A percentile compares a stretch with the other conserved stretches of the same genome.
Conservation (phyloP, 2,888 invertebrate genomes). For the Glyphotaelius pellucidus region DNA sequence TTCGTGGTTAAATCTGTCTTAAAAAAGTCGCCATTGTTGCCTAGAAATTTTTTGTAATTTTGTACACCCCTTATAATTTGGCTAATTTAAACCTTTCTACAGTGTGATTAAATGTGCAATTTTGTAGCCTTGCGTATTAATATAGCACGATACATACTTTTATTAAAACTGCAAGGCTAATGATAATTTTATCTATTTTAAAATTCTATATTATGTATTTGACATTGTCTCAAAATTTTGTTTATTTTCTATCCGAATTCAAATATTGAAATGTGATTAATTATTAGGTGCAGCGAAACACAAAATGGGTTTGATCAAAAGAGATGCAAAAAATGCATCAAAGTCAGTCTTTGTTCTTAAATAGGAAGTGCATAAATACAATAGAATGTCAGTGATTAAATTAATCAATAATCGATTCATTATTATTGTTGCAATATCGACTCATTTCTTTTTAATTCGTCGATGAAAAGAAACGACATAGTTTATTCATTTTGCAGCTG, state of each 20-base stretch:
- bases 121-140: neutral
- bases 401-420: neutral
- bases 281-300: conserved; percentile 30
- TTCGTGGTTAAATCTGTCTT: neutral
- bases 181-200: neutral
- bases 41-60: neutral
- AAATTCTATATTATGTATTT: neutral
- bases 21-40: neutral
- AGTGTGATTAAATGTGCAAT: neutral
- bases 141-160: neutral
- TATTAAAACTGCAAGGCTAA: neutral
- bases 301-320: conserved; percentile 28
- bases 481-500: neutral
- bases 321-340: conserved; percentile 29
- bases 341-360: conserved; percentile 24
- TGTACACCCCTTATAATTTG: neutral
- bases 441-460: conserved; percentile 22
- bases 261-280: neutral
- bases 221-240: neutral
- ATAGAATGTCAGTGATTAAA: conserved; percentile 35
- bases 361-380: conserved; percentile 38
- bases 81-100: neutral
- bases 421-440: neutral
- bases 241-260: neutral
- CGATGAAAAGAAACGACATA: neutral